Percentiles rank a stretch among this genome's conserved stretches.
These are phyloP conservation scores for Silvanus unidentatus DNA, from an alignment of 2,888 invertebrate genomes.

Conservation along the genomic window DNA sequence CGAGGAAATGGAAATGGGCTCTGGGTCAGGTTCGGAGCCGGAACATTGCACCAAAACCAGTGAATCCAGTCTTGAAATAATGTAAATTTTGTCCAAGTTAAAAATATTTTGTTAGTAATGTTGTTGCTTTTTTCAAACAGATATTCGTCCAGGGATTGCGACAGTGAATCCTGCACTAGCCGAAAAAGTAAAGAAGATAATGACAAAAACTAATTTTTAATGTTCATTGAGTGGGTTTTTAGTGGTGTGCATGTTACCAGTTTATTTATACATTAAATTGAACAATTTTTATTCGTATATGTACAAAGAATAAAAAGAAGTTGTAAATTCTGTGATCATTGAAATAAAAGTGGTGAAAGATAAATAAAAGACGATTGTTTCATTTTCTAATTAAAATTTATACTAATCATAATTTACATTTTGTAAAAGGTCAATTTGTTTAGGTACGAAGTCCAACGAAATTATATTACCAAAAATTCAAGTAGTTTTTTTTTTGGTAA, in stretches of 20 bases:
- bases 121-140: constrained; percentile 22
- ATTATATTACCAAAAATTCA: no score
- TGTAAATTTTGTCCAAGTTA: constrained; percentile 47
- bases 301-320: no score
- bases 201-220: constrained; percentile 19
- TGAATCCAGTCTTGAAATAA: constrained; percentile 69
- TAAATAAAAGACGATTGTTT: not conserved
- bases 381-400: constrained; percentile 14
- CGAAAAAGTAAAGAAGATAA: constrained; percentile 30
- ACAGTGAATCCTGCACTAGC: constrained; percentile 29
- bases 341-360: no score
- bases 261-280: no score
- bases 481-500: constrained; percentile 1
- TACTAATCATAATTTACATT: constrained; percentile 23
- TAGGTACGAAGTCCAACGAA: constrained; percentile 16
- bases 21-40: constrained; percentile 64
- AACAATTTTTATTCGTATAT: no score
- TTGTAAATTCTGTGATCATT: no score
- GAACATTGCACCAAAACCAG: constrained; percentile 70
- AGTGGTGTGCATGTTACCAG: no score
- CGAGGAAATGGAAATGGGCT: constrained; percentile 43
- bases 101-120: not conserved
- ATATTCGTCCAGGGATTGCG: constrained; percentile 32
- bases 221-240: not conserved
- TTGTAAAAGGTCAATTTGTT: constrained; percentile 22